Evolutionary conservation across 2,797 vertebrate genomes (phyloP).

Genomic region (Knipowitschia caucasica): DNA sequence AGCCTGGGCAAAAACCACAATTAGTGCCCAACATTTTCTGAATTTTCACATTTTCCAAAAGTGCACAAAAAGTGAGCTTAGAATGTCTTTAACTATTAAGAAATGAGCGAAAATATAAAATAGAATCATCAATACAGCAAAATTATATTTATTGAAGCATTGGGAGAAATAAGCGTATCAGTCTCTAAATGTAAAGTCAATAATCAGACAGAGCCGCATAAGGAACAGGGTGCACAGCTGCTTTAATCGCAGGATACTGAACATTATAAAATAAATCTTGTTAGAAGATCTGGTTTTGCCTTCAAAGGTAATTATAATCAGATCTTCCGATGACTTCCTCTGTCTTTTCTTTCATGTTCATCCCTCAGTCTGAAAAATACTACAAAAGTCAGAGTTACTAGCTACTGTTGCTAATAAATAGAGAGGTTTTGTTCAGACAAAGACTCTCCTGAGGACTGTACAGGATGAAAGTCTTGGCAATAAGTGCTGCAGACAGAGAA

Average conservation of each 20-base stretch:
- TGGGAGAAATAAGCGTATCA: slow-evolving; percentile 20
- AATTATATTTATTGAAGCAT: slow-evolving; percentile 59
- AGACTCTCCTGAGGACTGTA: slow-evolving; percentile 41
- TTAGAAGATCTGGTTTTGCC: slow-evolving; percentile 56
- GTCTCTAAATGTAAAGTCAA: slow-evolving; percentile 16
- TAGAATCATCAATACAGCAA: slow-evolving; percentile 47
- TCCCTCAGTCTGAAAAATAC: slow-evolving; percentile 47
- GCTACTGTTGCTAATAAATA: slow-evolving; percentile 77
- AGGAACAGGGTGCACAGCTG: slow-evolving; percentile 10
- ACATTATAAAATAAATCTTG: slow-evolving; percentile 21
- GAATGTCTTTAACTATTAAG: neutral
- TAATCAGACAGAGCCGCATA: slow-evolving; percentile 6
- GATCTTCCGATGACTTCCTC: slow-evolving; percentile 45
- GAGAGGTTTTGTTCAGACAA: slow-evolving; percentile 53
- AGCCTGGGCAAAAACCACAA: too few species aligned
- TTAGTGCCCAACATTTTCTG: too few species aligned
- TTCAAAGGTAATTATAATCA: slow-evolving; percentile 52
- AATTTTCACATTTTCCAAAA: too few species aligned
- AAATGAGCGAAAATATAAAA: slow-evolving; percentile 23
- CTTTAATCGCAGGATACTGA: slow-evolving; percentile 9
- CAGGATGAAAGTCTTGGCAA: slow-evolving; percentile 53
- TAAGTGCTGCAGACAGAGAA: slow-evolving; percentile 35
- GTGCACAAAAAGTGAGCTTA: too few species aligned
- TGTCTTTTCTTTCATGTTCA: slow-evolving; percentile 47
- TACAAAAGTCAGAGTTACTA: slow-evolving; percentile 58